Percentiles rank a stretch among this genome's conserved stretches.
phyloP scores from a whole-genome alignment of 2,888 invertebrate genomes.

The Tinea semifulvella region DNA sequence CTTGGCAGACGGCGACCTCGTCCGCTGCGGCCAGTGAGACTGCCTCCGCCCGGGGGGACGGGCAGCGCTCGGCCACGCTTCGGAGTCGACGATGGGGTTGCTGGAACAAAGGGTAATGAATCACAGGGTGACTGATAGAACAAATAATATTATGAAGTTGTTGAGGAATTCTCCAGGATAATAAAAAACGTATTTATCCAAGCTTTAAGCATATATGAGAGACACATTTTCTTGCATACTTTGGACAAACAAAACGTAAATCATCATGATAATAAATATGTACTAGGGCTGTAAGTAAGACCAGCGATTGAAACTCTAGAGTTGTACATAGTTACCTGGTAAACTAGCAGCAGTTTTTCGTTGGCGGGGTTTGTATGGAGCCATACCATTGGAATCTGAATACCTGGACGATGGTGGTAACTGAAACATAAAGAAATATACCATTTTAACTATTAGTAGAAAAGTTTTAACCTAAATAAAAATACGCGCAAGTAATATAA shows the following conservation, averaged over 20 bases:
- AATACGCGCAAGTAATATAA: no score
- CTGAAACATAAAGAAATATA: constrained; percentile 30
- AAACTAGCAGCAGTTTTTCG: constrained; percentile 56
- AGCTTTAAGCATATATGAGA: not conserved
- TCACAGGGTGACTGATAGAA: no score
- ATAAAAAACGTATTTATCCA: not conserved
- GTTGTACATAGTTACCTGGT: constrained; percentile 47
- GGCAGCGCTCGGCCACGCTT: constrained; percentile 51
- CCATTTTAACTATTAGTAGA: no score
- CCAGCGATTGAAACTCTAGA: no score
- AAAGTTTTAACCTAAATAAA: no score
- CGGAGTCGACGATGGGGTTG: constrained; percentile 60
- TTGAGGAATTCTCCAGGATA: no score
- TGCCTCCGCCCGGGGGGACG: constrained; percentile 48
- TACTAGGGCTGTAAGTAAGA: no score
- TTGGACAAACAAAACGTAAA: no score
- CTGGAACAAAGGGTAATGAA: no score
- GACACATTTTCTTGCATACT: no score
- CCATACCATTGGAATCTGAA: constrained; percentile 60
- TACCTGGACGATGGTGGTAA: constrained; percentile 52
- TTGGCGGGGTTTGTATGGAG: constrained; percentile 56
- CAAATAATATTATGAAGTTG: no score
- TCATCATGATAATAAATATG: no score
- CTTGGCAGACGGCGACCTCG: constrained; percentile 47
- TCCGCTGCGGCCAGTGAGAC: constrained; percentile 41